Base-by-base conservation (phyloP, 2,888 invertebrate species). In the Dryomyza anilis region DNA sequence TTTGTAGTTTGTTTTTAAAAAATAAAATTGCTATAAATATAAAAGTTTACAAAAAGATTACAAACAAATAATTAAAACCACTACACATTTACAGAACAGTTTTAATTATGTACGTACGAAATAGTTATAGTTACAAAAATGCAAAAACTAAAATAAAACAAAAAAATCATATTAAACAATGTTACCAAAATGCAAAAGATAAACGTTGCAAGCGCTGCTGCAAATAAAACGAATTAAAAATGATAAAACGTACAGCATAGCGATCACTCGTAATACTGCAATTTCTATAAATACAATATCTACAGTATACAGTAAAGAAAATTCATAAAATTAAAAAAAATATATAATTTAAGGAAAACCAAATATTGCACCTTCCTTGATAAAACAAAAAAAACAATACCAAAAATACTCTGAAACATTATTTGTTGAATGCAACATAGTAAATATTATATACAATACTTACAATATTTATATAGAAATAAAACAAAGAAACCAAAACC, bases 331-430 rank as follows among this genome's bases (percentile, higher is more conserved):
- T n/a, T 21, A 39, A 36, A 14, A 23, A 55, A 23, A 45, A 23
- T 3, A 55, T 19, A 12, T 21, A 63, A 33, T 27, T 27, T 46
- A 19, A 55, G 23, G 30, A 39, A 43, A 66, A 66, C 43, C 21
- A 53, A 55, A 59, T 29, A 27, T 27, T 52, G 16, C 16, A 14
- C 16, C 25, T 14, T 52, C 23, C 23, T 50, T 25, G 25, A 27
- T 12, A 5, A 50, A 21, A 56, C 33, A 48, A 25, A 29, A 30
- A 30, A 64, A 63, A 59, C 16, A 66, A 69, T 57, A 60, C 66
- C 66, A 64, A 65, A 59, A 75, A 74, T 73, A 63, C 70, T 67
- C 64, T 50, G 63, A 70, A 67, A 69, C 65, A 69, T 71, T 69
- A 67, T 71, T 71, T 65, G 69, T 69, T 59, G 61, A 67, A 61